phyloP scores from a whole-genome alignment of 2,888 invertebrate species.

The Gortyna flavago region DNA sequence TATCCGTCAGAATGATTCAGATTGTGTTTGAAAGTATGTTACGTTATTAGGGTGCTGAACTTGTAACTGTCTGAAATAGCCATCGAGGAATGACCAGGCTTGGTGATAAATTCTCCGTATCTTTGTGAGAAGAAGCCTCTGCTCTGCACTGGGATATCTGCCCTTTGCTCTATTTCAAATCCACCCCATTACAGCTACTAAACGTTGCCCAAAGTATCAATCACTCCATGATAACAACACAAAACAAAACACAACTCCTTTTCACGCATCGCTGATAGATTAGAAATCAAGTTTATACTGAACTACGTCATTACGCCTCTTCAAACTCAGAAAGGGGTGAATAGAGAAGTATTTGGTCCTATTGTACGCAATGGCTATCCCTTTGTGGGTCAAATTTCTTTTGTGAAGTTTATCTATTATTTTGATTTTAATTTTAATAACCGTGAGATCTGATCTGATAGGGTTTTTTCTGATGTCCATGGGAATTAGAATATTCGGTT shows the following conservation, averaged over 20 bases:
- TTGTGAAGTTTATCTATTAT: conserved; percentile 73
- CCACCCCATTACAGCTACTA: not conserved
- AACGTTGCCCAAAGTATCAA: conserved; percentile 20
- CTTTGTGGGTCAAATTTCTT: conserved; percentile 73
- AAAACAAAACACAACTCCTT: conserved; percentile 43
- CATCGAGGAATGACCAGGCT: too few relatives aligned
- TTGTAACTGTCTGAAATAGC: too few relatives aligned
- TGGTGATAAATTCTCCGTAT: too few relatives aligned
- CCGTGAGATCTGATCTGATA: conserved; percentile 71
- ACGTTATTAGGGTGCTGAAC: too few relatives aligned
- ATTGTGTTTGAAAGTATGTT: too few relatives aligned
- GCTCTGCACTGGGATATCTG: not conserved
- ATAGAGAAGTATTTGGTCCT: conserved; percentile 50
- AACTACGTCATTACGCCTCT: conserved; percentile 57
- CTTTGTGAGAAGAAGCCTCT: too few relatives aligned
- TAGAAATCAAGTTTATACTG: conserved; percentile 57
- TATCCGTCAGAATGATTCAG: too few relatives aligned
- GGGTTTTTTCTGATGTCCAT: conserved; percentile 36
- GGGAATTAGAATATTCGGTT: conserved; percentile 52
- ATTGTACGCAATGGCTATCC: conserved; percentile 54
- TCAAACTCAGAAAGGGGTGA: conserved; percentile 61
- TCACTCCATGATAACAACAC: conserved; percentile 37
- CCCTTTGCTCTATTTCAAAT: not conserved
- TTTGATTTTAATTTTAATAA: conserved; percentile 73
- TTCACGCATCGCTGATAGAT: conserved; percentile 68